Base-by-base conservation (phyloP, 1,140 invertebrate genomes). In the Heliconius eleuchia region DNA sequence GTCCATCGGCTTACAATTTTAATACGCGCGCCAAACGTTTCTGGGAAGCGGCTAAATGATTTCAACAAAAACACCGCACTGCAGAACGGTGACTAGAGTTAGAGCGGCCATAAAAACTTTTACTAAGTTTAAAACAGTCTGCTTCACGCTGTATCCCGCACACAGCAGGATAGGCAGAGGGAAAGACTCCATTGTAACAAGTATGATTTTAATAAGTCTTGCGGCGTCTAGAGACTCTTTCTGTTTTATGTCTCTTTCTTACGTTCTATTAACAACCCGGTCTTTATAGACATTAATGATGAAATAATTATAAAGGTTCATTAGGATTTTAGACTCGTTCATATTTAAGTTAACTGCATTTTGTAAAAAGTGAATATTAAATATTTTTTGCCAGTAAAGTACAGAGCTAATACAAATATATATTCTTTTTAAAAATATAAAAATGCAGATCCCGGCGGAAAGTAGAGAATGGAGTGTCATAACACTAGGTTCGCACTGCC, bases 41-140 rank as follows among this genome's bases (percentile, higher is more conserved):
- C 89, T 83, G 73, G 52, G 88, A 89, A 91, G 73, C 83, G 78
- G 86, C 82, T 87, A 83, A 89, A 89, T 84, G 82, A 88, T 88
- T 88, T 85, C 85, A 79, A 86, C 86, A 89, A 91, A 90, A 89
- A 89, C 80, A 70, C 77, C 75, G 74, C 84, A 81, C 75, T 79
- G 84, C 82, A 85, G 80, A 83, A 78, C 82, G 76, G 80, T 78
- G 71, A 78, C 74, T 71, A 78, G 34, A 37, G 75, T 72, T 75
- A 74, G 73, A 57, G 42, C 77, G 37, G 52, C 70, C 72, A 80
- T 79, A 78, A 82, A 77, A 82, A 82, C 55, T 46, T 77, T 46
- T 77, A 46, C 16, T 4, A 16, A 46, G 16, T 16, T 4, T 16
- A 46, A 46, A 46, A 46, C 16, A 46, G 30, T 46, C 42, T 13